Evolutionary conservation across 1,140 invertebrate species (phyloP), one percentile per base, ranked within the genome.

Genomic region (Drosophila ercepeae): DNA sequence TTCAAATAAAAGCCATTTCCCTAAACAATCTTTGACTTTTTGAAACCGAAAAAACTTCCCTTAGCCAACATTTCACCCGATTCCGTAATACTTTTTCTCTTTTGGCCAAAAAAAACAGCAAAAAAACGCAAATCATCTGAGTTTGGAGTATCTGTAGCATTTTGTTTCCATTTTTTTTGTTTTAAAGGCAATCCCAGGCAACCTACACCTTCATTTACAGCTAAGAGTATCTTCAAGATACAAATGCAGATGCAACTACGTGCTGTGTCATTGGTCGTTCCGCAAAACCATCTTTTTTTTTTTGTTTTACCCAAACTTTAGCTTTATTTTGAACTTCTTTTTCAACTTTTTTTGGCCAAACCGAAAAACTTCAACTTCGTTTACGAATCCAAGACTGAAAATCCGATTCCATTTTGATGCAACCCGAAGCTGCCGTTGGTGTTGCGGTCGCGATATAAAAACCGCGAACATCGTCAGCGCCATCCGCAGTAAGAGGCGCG

Each of bases 401-500:
- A 39, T 39, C 36, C 36, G 36, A 39, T 39, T 16, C 36, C 45
- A 65, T 72, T 77, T 86, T 75, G 71, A 67, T 67, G 84, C 82
- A 75, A 88, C 81, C 59, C 70, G 72, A 84, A 75, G 71, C 8
- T 57, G 42, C 41, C 6, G 41, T 11, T 45, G 53, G 21, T 57
- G 53, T 32, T 51, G 64, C 54, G 34, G 46, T 9, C 34, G 45
- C 50, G 55, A 76, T 77, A 89, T 89, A 89, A 81, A 89, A 89
- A 86, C 86, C 49, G 74, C 74, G 61, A 64, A 55, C 79, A 53
- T 48, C 58, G 70, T 57, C 74, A 72, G 79, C 86, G 77, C 74
- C 76, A 75, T 60, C 52, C 79, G 79, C 77, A 89, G 86, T 89
- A 69, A 68, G 60, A 69, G 74, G 64, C 86, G 86, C 86, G 86